Evolutionary conservation across 2,113 vertebrate species (phyloP).

Genomic region (Mola mola): DNA sequence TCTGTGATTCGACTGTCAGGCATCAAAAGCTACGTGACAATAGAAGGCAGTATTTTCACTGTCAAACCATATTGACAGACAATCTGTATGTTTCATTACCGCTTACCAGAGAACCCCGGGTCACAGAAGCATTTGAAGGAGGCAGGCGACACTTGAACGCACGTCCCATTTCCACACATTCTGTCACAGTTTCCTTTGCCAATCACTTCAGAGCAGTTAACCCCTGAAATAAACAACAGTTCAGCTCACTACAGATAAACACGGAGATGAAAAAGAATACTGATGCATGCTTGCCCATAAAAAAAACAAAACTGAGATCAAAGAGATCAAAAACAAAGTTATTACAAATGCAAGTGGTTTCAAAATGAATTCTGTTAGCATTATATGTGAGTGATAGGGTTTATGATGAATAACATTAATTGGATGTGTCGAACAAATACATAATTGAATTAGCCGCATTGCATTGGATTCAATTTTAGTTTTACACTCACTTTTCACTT

Average conservation of each 20-base stretch:
- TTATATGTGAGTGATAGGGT: neutral
- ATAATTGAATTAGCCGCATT: neutral
- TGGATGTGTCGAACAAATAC: constrained; percentile 1
- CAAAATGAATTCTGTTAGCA: constrained; percentile 36
- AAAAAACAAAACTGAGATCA: too few species aligned
- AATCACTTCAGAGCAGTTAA: constrained; percentile 84
- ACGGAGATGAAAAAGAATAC: neutral
- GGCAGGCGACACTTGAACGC: constrained; percentile 67
- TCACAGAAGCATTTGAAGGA: constrained; percentile 82
- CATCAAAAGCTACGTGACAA: neutral
- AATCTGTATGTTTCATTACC: neutral
- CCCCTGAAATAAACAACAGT: constrained; percentile 72
- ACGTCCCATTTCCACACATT: constrained; percentile 79
- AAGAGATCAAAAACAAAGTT: constrained; percentile 29
- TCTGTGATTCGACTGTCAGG: neutral
- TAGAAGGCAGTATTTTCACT: constrained; percentile 10
- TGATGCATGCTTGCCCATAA: too few species aligned
- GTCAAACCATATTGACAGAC: neutral
- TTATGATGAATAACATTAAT: constrained; percentile 18
- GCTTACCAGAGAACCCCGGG: constrained; percentile 81
- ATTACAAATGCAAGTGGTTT: constrained; percentile 49
- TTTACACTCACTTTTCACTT: too few species aligned
- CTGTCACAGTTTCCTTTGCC: constrained; percentile 77
- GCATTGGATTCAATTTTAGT: neutral
- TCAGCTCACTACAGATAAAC: neutral